Evolutionary conservation across 2,888 invertebrate genomes (phyloP).

Genomic region (Norana najaformis): DNA sequence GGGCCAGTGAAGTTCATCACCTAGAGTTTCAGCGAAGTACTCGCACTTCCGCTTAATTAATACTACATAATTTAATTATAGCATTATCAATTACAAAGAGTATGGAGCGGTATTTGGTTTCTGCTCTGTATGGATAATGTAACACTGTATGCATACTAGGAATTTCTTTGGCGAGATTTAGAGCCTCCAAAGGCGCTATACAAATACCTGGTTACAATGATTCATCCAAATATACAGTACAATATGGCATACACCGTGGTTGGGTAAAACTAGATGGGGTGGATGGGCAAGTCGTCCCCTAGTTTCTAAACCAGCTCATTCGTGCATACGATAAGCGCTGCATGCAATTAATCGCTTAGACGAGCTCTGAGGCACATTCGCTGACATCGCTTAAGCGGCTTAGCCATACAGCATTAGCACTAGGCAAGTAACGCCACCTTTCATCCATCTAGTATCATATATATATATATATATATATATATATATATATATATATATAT

Average conservation of each 20-base stretch:
- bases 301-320: neutral
- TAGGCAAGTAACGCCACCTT: neutral
- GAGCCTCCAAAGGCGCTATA: too few relatives aligned
- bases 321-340: neutral
- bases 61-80: too few relatives aligned
- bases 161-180: too few relatives aligned
- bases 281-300: neutral
- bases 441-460: neutral
- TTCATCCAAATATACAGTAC: neutral
- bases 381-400: conserved; percentile 1
- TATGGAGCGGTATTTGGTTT: too few relatives aligned
- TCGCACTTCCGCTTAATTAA: too few relatives aligned
- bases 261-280: neutral
- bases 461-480: too few relatives aligned
- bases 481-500: neutral
- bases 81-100: too few relatives aligned
- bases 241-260: neutral
- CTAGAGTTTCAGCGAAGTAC: too few relatives aligned
- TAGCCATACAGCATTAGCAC: neutral
- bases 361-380: neutral
- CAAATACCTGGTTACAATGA: too few relatives aligned
- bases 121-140: too few relatives aligned
- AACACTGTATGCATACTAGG: neutral
- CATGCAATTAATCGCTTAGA: neutral
- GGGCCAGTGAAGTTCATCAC: too few relatives aligned